Evolutionary conservation across 2,888 invertebrate species (phyloP).

Genomic region (Drosophila falleni): DNA sequence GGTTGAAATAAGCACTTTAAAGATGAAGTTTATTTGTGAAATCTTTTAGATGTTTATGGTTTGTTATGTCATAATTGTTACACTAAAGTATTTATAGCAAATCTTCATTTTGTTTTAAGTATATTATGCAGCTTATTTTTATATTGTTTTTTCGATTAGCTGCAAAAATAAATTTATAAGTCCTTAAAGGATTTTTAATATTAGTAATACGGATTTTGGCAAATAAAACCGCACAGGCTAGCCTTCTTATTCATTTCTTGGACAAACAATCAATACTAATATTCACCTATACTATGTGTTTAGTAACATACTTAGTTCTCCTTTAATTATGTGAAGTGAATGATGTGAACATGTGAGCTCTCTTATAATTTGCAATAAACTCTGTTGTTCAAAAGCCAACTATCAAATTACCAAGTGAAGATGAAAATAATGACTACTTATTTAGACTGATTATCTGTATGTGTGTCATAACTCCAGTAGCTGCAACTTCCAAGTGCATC

Average conservation of each 20-base stretch:
- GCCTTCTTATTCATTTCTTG: neutral
- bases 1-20: neutral
- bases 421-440: neutral
- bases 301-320: no score
- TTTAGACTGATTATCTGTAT: neutral
- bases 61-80: neutral
- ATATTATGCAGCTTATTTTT: neutral
- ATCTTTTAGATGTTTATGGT: neutral
- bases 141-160: neutral
- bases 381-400: neutral
- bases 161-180: neutral
- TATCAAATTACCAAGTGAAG: conserved; percentile 1
- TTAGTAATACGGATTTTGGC: no score
- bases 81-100: no score
- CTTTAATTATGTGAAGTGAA: neutral
- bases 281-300: no score
- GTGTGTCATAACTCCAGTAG: neutral
- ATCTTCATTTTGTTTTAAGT: no score
- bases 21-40: neutral
- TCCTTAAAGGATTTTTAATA: neutral
- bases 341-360: neutral
- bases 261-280: neutral
- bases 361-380: neutral
- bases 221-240: neutral
- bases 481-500: conserved; percentile 4